These are phyloP conservation scores for Drosophila yooni DNA, from an alignment of 2,888 invertebrate genomes.

Conservation along the genomic window DNA sequence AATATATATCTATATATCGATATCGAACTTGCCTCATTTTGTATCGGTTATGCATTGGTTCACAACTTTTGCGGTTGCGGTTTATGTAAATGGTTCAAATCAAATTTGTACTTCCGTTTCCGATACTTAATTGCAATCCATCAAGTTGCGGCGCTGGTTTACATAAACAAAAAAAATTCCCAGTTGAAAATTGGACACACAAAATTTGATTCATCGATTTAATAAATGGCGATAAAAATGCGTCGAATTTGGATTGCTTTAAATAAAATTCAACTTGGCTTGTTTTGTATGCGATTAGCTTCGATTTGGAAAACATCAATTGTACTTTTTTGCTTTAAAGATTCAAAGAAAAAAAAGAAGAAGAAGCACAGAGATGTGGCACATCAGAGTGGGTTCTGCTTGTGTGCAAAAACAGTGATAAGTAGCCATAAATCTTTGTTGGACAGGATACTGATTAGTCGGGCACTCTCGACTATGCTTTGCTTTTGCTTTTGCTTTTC, in stretches of 20 bases:
- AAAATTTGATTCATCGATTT: neutral
- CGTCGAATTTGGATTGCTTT: neutral
- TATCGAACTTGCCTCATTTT: neutral
- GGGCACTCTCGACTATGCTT: neutral
- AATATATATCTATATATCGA: neutral
- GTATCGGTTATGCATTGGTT: neutral
- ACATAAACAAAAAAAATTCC: neutral
- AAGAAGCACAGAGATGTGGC: neutral
- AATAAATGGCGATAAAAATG: neutral
- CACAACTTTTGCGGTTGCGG: neutral
- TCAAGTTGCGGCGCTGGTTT: neutral
- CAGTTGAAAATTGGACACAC: neutral
- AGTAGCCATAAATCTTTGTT: slow-evolving; percentile 3
- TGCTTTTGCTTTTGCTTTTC: neutral
- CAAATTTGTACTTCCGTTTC: neutral
- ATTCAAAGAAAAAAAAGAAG: neutral
- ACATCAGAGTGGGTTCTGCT: neutral
- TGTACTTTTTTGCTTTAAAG: neutral
- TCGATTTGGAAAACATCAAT: neutral
- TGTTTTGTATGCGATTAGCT: neutral
- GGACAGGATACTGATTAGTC: slow-evolving; percentile 5
- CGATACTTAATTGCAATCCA: neutral
- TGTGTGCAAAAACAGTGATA: neutral
- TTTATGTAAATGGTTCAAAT: neutral
- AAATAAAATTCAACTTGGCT: neutral